Conservation (phyloP, 2,888 invertebrate genomes). For the Ectropis crepuscularia region DNA sequence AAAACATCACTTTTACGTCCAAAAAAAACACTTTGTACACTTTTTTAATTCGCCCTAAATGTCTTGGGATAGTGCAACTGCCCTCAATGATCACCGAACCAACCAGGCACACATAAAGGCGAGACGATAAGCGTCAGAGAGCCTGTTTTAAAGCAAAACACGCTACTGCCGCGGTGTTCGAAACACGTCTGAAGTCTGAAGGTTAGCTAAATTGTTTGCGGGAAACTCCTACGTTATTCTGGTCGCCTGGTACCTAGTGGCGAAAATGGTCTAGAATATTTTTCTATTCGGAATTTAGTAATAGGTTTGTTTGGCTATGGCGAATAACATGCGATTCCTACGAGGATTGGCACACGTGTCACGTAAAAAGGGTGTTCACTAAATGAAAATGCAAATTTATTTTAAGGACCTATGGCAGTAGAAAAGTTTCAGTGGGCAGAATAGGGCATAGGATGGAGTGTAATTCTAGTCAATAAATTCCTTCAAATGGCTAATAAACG, state of each 20-base stretch:
- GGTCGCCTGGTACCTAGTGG: constrained; percentile 54
- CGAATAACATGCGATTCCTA: too few species aligned
- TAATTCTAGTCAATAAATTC: too few species aligned
- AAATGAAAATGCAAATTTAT: too few species aligned
- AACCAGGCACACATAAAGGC: constrained; percentile 13
- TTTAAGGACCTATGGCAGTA: too few species aligned
- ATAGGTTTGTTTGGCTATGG: neutral
- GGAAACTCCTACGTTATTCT: constrained; percentile 56
- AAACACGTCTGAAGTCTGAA: constrained; percentile 40
- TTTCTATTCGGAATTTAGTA: neutral
- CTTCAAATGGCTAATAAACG: too few species aligned
- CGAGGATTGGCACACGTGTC: too few species aligned
- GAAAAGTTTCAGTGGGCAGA: too few species aligned
- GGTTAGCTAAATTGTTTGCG: constrained; percentile 41
- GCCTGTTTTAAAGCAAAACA: constrained; percentile 57
- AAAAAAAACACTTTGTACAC: constrained; percentile 1
- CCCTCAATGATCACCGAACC: constrained; percentile 20
- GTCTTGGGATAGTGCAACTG: constrained; percentile 3
- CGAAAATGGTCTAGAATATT: neutral
- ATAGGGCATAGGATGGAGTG: too few species aligned
- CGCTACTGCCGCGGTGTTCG: constrained; percentile 50
- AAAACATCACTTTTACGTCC: too few species aligned
- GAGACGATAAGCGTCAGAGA: constrained; percentile 24
- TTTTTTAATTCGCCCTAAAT: constrained; percentile 5
- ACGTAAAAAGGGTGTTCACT: too few species aligned